Evolutionary conservation across 2,113 vertebrate genomes (phyloP).

Genomic region (Plectropomus leopardus): DNA sequence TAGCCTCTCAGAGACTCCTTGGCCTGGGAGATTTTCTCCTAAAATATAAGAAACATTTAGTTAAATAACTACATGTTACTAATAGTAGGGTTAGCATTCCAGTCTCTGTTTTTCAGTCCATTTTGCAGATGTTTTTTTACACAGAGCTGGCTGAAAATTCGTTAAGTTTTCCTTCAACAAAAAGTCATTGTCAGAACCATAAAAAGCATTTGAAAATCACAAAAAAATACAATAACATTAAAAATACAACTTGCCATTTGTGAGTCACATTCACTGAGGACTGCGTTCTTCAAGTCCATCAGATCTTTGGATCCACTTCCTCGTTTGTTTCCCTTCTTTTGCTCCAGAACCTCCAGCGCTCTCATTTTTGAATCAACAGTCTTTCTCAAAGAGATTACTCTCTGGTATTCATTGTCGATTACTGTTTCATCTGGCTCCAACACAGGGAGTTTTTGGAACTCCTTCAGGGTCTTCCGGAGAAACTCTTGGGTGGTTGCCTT

Average conservation of each 20-base stretch:
- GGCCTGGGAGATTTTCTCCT: constrained; percentile 84
- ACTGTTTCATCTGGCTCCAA: constrained; percentile 78
- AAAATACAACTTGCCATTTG: constrained; percentile 85
- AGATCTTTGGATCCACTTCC: constrained; percentile 68
- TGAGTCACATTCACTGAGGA: constrained; percentile 82
- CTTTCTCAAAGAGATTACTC: constrained; percentile 82
- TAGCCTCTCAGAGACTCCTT: constrained; percentile 80
- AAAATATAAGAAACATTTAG: constrained; percentile 24
- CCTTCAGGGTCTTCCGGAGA: constrained; percentile 78
- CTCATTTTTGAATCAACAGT: constrained; percentile 82
- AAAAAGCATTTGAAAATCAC: background rate
- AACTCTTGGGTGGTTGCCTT: constrained; percentile 69
- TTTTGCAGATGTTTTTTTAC: background rate
- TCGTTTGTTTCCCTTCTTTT: constrained; percentile 51
- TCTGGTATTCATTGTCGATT: constrained; percentile 81
- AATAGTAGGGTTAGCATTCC: too few species aligned
- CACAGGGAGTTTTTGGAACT: constrained; percentile 77
- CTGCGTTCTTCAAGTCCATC: constrained; percentile 65
- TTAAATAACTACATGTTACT: background rate
- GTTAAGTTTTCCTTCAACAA: too few species aligned
- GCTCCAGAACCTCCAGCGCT: constrained; percentile 74
- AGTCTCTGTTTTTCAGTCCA: background rate
- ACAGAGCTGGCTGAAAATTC: too few species aligned
- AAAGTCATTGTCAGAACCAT: background rate
- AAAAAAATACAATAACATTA: background rate